Evolutionary conservation across 1,140 invertebrate genomes (phyloP), one percentile per base, ranked within the genome.

Genomic region (Drosophila punjabiensis): DNA sequence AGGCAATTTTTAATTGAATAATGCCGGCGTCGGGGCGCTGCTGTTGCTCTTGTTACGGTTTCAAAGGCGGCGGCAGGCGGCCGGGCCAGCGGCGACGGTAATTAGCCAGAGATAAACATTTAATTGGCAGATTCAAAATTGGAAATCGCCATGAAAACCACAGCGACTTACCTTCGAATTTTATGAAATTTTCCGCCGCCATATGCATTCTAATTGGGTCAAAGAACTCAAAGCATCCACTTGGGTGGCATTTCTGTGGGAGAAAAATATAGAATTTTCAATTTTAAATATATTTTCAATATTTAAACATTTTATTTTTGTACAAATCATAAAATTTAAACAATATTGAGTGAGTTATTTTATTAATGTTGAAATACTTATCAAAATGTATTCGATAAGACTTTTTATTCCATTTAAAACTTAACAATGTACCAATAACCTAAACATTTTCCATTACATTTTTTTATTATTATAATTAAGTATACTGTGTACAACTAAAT

Each of bases 1-100:
- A 68, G 74, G 66, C 76, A 78, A 83, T 73, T 90, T 91, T 92
- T 92, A 93, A 93, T 93, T 93, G 86, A 93, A 93, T 92, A 90
- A 89, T 89, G 86, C 81, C 80, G 86, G 68, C 84, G 69, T 75
- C 78, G 76, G 65, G 30, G 75, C 52, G 63, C 66, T 66, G 52
- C 52, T 43, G 55, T 56, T 70, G 60, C 63, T 74, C 58, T 81
- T 71, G 48, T 77, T 77, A 56, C 41, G 43, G 76, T 39, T 55
- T 59, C 55, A 60, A 56, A 81, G 79, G 45, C 37, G 76, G 45
- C 30, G 52, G 45, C 30, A 47, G 55, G 45, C 53, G 53, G 32
- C 8, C 14, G 24, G 28, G 28, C 55, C 55, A 16, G 20, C 63
- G 59, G 63, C 76, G 66, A 60, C 53, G 66, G 82, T 85, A 89